Evolutionary conservation across 2,113 vertebrate genomes (phyloP).

Genomic region (Raja brachyura): DNA sequence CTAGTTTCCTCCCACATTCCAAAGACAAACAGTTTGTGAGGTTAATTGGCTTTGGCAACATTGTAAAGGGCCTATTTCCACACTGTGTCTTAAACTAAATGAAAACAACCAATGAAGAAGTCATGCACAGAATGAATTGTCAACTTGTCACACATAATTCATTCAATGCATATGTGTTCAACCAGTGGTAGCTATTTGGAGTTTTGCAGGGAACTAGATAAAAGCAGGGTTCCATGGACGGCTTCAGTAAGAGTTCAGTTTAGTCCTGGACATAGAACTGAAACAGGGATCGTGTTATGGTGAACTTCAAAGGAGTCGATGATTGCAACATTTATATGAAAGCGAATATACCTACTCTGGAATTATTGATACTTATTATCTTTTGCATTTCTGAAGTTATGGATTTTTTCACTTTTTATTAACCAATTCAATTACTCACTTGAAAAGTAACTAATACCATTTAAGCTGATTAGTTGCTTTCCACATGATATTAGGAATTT

Average conservation of each 20-base stretch:
- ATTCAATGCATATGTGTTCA: neutral
- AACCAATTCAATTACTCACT: neutral
- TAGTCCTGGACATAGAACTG: neutral
- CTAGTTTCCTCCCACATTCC: no score
- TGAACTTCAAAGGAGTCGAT: neutral
- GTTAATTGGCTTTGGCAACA: no score
- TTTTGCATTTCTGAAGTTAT: neutral
- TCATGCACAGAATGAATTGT: neutral
- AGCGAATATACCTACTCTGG: neutral
- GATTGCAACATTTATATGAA: neutral
- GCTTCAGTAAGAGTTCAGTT: neutral
- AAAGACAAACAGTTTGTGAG: no score
- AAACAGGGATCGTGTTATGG: neutral
- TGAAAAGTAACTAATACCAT: neutral
- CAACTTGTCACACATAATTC: neutral
- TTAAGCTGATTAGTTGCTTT: neutral
- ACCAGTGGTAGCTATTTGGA: no score
- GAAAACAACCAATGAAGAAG: neutral
- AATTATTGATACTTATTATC: neutral
- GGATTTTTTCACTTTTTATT: neutral
- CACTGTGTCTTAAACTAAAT: no score
- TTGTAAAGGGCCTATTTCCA: no score
- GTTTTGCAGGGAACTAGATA: neutral
- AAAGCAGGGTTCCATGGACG: neutral
- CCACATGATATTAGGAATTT: neutral